phyloP scores from a whole-genome alignment of 1,140 invertebrate genomes.

The Brachionus rubens region DNA sequence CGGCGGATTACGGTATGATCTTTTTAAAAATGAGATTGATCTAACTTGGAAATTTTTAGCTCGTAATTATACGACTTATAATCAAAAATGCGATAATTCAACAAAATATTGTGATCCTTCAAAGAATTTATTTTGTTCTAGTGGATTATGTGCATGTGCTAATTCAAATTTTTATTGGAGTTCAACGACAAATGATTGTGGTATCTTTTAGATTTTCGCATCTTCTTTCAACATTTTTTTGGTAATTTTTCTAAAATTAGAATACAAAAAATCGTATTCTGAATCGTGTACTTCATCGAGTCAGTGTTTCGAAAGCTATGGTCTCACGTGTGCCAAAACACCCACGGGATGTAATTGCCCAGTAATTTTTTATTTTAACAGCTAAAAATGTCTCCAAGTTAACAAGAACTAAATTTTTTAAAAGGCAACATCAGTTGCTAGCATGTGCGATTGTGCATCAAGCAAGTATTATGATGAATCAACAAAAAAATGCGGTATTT shows the following conservation, averaged over 20 bases:
- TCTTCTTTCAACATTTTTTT: too few relatives aligned
- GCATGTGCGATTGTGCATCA: neutral
- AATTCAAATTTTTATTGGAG: constrained; percentile 4
- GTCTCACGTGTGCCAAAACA: neutral
- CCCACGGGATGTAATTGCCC: constrained; percentile 2
- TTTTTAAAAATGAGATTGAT: too few relatives aligned
- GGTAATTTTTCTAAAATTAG: too few relatives aligned
- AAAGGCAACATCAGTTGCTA: neutral
- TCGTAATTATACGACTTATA: neutral
- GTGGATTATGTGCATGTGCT: neutral
- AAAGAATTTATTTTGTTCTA: constrained; percentile 1
- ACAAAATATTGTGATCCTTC: constrained; percentile 2
- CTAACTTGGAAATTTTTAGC: too few relatives aligned
- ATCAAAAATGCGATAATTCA: constrained; percentile 2
- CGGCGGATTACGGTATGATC: too few relatives aligned
- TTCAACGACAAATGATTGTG: neutral
- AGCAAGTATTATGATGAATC: neutral
- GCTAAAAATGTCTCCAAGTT: too few relatives aligned
- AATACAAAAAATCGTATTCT: constrained; percentile 21
- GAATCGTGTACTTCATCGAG: neutral
- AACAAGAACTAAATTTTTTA: too few relatives aligned
- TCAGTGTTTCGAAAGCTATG: neutral
- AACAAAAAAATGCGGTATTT: constrained; percentile 7
- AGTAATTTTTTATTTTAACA: neutral
- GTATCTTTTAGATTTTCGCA: neutral